These are phyloP conservation scores for Coleophora deauratella DNA, from an alignment of 2,888 invertebrate species.

Conservation along the genomic window DNA sequence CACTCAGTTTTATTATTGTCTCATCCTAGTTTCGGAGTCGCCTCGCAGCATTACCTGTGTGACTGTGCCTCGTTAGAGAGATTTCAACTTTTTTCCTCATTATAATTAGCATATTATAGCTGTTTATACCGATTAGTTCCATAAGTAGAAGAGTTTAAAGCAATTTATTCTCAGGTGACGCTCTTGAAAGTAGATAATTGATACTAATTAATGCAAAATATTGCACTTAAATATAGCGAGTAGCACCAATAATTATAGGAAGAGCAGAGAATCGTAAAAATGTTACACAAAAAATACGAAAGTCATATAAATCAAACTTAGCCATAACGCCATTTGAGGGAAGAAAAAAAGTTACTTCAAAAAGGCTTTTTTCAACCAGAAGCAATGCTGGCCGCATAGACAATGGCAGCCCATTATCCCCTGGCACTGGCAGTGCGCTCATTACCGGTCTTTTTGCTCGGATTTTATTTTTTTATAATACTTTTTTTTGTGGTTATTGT, in stretches of 20 bases:
- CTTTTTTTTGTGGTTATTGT: slow-evolving; percentile 9
- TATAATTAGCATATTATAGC: slow-evolving; percentile 25
- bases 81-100: slow-evolving; percentile 13
- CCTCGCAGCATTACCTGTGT: slow-evolving; percentile 27
- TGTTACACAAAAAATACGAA: background rate
- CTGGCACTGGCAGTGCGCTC: slow-evolving; percentile 53
- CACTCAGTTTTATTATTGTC: slow-evolving; percentile 32
- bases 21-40: slow-evolving; percentile 42
- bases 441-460: slow-evolving; percentile 56
- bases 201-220: background rate
- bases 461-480: slow-evolving; percentile 4
- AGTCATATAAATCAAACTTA: slow-evolving; percentile 4
- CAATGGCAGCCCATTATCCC: slow-evolving; percentile 57
- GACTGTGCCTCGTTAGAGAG: slow-evolving; percentile 7
- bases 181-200: background rate
- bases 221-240: background rate
- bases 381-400: slow-evolving; percentile 49
- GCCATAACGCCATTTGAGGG: slow-evolving; percentile 1
- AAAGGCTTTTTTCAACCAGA: slow-evolving; percentile 30
- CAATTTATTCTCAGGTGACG: slow-evolving; percentile 5
- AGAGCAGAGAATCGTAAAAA: background rate
- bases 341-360: slow-evolving; percentile 9
- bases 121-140: slow-evolving; percentile 11
- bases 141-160: background rate
- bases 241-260: no score